phyloP scores from a whole-genome alignment of 1,140 invertebrate species.

The Battus philenor region DNA sequence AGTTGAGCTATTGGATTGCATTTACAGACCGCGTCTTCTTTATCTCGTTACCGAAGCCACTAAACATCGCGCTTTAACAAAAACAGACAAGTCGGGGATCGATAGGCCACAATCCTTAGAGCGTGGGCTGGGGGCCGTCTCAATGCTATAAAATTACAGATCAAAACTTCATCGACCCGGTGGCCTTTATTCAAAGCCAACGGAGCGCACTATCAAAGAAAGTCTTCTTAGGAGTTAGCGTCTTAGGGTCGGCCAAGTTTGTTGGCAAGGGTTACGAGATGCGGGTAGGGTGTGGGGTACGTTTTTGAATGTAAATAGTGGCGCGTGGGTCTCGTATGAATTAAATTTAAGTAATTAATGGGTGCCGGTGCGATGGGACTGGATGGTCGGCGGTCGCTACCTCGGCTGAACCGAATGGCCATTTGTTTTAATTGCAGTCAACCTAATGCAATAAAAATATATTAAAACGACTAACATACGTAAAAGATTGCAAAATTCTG shows the following conservation, averaged over 20 bases:
- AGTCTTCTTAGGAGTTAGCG: constrained; percentile 69
- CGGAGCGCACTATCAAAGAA: constrained; percentile 74
- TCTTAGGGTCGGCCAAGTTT: constrained; percentile 70
- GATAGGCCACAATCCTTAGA: constrained; percentile 55
- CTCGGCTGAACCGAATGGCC: constrained; percentile 29
- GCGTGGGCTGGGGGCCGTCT: constrained; percentile 43
- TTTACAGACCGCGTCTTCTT: constrained; percentile 1
- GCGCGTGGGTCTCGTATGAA: constrained; percentile 62
- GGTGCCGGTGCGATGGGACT: constrained; percentile 31
- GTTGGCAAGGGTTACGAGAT: constrained; percentile 64
- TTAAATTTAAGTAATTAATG: constrained; percentile 76
- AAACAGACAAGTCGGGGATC: constrained; percentile 46
- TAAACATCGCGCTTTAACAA: constrained; percentile 30
- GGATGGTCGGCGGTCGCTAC: constrained; percentile 21
- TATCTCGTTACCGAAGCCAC: constrained; percentile 17
- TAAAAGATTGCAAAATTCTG: too few species aligned
- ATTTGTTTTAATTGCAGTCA: constrained; percentile 33
- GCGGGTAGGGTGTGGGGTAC: constrained; percentile 44
- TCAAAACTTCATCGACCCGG: constrained; percentile 70
- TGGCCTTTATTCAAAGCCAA: constrained; percentile 66
- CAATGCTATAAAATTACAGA: constrained; percentile 75
- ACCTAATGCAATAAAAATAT: too few species aligned
- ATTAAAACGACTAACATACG: too few species aligned
- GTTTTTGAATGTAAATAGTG: constrained; percentile 74
- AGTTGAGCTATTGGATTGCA: neutral